phyloP scores from a whole-genome alignment of 2,888 invertebrate species.

The Watsonalla binaria region DNA sequence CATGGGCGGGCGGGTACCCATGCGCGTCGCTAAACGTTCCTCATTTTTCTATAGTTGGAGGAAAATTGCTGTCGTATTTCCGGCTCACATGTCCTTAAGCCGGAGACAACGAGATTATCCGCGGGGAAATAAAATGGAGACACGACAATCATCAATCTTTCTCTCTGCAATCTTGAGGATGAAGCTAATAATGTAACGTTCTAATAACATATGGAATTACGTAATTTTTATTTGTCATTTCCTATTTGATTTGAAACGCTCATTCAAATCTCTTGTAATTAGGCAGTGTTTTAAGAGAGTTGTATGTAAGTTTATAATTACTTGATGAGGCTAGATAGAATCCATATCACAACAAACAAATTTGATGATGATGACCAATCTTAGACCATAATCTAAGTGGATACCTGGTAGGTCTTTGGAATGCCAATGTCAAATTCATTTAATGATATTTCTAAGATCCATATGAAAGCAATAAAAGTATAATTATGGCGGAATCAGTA shows the following conservation, averaged over 20 bases:
- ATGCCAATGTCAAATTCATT: not conserved
- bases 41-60: constrained; percentile 75
- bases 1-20: constrained; percentile 52
- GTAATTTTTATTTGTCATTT: no score
- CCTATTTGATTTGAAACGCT: no score
- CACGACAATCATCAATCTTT: constrained; percentile 70
- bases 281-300: no score
- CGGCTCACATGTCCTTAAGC: constrained; percentile 74
- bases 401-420: no score
- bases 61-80: constrained; percentile 75
- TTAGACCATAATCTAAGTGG: no score
- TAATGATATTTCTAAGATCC: constrained; percentile 37
- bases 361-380: no score
- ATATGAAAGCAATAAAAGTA: constrained; percentile 60
- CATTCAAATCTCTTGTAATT: no score
- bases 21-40: constrained; percentile 65
- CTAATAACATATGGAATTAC: constrained; percentile 8
- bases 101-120: constrained; percentile 75
- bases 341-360: no score
- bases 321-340: no score
- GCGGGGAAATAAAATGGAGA: constrained; percentile 71
- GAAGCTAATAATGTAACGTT: constrained; percentile 27
- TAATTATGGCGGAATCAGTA: constrained; percentile 63
- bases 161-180: constrained; percentile 39
- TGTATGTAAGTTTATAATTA: no score